Base-by-base conservation (phyloP, 2,888 invertebrate species). In the Synanthedon tipuliformis region DNA sequence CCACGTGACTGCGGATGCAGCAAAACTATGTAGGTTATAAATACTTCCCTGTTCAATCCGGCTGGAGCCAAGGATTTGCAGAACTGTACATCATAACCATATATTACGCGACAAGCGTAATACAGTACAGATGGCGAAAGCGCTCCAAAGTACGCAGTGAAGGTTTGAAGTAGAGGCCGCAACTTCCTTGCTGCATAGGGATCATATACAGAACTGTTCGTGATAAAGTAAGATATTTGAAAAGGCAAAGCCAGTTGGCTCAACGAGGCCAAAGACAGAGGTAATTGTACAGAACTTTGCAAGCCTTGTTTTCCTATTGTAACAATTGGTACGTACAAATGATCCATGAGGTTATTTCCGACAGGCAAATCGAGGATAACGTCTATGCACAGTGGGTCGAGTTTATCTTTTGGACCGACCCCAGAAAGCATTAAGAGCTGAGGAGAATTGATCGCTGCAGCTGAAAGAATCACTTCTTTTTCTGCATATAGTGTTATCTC, bases 251-350 rank as follows among this genome's bases (percentile, higher is more conserved):
- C 3, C 3, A 15, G 10, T 11, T 13, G n/a, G 15, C 10, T 12
- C 34, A 52, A 4, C 18, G 16, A 10, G 12, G 23, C 8, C 13
- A 34, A 3, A 13, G 49, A 49, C 49, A 49, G 49, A 15, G 49
- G 49, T 10, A 49, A 23, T 53, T 40, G 64, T 12, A 66, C 49
- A 8, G 60, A 59, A 40, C 62, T 65, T 50, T 63, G 55, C 11
- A 68, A 56, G 7, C 82, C 82, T 48, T 50, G 50, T 59, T 72
- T 63, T 3, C 50, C 54, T 15, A 51, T 53, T 11, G 52, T 41
- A 27, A 54, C 51, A 4, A 56, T 13, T 10, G 56, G 56, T 1
- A 52, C 52, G 15, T 52, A 54, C 16, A 51, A 49, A 27, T 56
- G 56, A 15, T 56, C 56, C 3, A 53, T 53, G n/a, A 56, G 48